phyloP scores from a whole-genome alignment of 2,888 invertebrate genomes.

The Agrochola litura region DNA sequence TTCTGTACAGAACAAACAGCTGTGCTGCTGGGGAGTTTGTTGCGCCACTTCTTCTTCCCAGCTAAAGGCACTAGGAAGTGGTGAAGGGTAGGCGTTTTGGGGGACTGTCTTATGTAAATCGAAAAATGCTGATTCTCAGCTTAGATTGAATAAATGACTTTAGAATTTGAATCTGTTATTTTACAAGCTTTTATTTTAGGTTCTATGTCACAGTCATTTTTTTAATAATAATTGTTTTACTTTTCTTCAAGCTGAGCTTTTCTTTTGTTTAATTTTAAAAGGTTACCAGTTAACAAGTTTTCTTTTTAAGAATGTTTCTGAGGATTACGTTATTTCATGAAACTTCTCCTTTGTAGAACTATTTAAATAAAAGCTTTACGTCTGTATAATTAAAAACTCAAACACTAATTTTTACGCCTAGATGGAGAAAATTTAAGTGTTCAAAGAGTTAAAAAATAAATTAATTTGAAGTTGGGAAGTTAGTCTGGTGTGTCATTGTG shows the following conservation, averaged over 20 bases:
- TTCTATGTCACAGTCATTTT: background rate
- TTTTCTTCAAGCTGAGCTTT: constrained; percentile 13
- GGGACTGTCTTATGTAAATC: too few species aligned
- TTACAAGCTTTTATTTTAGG: background rate
- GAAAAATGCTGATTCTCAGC: too few species aligned
- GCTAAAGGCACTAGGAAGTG: too few species aligned
- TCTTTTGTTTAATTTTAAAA: constrained; percentile 46
- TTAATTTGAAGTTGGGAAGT: constrained; percentile 56
- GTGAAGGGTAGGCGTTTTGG: too few species aligned
- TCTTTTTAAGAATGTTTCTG: constrained; percentile 37
- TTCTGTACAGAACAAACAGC: background rate
- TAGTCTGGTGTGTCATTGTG: constrained; percentile 46
- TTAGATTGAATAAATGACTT: too few species aligned
- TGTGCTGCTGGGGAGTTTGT: too few species aligned
- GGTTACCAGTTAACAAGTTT: constrained; percentile 50
- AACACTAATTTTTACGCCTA: constrained; percentile 43
- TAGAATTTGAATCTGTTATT: background rate
- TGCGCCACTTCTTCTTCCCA: too few species aligned
- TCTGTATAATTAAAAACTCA: constrained; percentile 45
- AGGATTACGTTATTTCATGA: constrained; percentile 43
- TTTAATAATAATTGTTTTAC: constrained; percentile 1
- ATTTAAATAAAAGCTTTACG: constrained; percentile 56
- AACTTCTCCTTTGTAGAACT: constrained; percentile 56
- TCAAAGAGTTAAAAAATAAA: constrained; percentile 55
- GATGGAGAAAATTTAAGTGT: constrained; percentile 45